Conservation (phyloP, 1,140 invertebrate species). For the Heterodera schachtii region DNA sequence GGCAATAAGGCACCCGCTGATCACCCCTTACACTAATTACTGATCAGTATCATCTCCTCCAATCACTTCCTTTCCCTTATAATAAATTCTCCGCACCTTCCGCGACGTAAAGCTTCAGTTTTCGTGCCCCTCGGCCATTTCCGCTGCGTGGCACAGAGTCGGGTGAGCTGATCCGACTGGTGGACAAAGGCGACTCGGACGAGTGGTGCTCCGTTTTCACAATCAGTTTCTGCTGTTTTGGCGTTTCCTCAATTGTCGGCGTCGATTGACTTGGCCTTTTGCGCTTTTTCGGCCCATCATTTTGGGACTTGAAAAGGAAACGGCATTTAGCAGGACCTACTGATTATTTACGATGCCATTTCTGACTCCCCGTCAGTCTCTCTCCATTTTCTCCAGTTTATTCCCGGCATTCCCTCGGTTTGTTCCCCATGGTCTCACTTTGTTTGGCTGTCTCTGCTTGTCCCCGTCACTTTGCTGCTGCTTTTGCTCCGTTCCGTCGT, state of each 20-base stretch:
- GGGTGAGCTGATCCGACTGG: constrained; percentile 28
- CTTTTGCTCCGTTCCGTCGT: neutral
- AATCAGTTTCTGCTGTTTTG: constrained; percentile 27
- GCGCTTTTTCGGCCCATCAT: neutral
- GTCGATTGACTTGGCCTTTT: neutral
- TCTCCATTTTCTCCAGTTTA: no score
- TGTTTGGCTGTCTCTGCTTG: no score
- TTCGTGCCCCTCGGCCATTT: constrained; percentile 17
- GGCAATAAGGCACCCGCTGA: no score
- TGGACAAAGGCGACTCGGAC: constrained; percentile 1
- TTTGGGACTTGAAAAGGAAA: neutral
- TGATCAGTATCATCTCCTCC: no score
- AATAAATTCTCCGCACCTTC: constrained; percentile 30
- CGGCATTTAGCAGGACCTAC: no score
- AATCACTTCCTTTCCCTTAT: no score
- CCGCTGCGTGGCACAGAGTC: constrained; percentile 6
- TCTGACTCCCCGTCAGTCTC: no score
- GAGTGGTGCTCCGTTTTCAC: neutral
- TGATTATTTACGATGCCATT: no score
- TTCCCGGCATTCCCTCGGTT: no score
- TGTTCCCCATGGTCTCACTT: no score
- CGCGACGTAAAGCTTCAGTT: constrained; percentile 57
- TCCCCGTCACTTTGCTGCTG: neutral
- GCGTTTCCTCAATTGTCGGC: neutral
- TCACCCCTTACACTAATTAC: no score